Percentiles rank a stretch among this genome's conserved stretches.
These are phyloP conservation scores for Cosmia pyralina DNA, from an alignment of 2,888 invertebrate genomes.

Conservation along the genomic window DNA sequence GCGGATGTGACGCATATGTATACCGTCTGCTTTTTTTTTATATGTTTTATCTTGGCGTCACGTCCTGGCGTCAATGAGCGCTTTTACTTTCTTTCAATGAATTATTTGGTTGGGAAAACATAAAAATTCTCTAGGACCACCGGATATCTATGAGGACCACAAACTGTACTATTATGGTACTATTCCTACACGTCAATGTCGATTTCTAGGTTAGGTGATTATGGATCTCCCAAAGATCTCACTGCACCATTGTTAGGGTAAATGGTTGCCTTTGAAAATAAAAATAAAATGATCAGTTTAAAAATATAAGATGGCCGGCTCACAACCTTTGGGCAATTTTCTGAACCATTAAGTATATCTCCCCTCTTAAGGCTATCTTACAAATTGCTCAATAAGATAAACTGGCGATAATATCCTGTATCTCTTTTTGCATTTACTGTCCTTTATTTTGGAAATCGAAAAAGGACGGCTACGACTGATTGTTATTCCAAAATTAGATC, in stretches of 20 bases:
- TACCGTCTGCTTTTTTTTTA: too few relatives aligned
- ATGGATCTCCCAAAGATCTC: background rate
- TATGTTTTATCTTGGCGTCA: too few relatives aligned
- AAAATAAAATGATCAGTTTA: conserved; percentile 35
- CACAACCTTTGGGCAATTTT: conserved; percentile 55
- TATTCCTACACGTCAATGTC: too few relatives aligned
- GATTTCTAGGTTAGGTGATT: background rate
- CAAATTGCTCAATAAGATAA: conserved; percentile 62
- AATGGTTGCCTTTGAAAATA: background rate
- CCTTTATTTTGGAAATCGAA: conserved; percentile 19
- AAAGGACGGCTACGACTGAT: background rate
- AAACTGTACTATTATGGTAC: background rate
- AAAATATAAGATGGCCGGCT: conserved; percentile 51
- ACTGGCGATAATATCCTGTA: conserved; percentile 55
- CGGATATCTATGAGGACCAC: too few relatives aligned
- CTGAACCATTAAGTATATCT: conserved; percentile 62
- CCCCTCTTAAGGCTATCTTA: conserved; percentile 50
- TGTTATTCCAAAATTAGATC: conserved; percentile 9
- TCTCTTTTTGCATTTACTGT: conserved; percentile 42
- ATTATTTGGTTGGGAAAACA: background rate
- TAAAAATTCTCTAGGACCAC: too few relatives aligned
- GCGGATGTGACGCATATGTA: background rate
- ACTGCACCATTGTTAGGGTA: background rate
- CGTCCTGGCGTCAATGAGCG: too few relatives aligned
- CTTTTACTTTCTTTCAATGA: background rate